Evolutionary conservation across 2,888 invertebrate species (phyloP), one percentile per base, ranked within the genome.

Genomic region (Hanleya hanleyi): DNA sequence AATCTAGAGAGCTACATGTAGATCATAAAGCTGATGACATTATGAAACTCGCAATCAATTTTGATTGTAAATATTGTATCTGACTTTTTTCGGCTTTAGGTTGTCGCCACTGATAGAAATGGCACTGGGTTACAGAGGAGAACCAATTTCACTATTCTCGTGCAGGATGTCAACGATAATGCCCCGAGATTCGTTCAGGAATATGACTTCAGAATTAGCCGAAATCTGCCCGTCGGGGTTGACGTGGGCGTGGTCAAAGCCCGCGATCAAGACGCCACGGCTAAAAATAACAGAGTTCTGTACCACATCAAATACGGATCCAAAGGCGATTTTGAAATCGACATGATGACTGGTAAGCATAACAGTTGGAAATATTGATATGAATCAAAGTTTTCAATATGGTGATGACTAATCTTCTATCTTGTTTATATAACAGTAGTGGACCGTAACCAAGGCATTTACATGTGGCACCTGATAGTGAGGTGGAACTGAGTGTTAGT

Each of bases 151-250:
- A 71, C 57, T 7, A 74, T 80, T n/a, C 35, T 47, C 5, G 66
- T 79, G 7, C 33, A 68, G 22, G 79, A 79, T 47, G 62, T 62
- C 5, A 79, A 79, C 41, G 79, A 79, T 69, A 75, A 79, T 41
- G 37, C 64, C 18, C 79, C 79, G 26, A 22, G 22, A 1, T 79
- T 79, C 51, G 36, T 29, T 7, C 37, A 73, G 15, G 38, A 69
- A 7, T 64, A 57, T 26, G n/a, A 47, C 12, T 75, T 76, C 41
- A 37, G 36, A 4, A 26, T 51, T 12, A 7, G 6, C 6, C n/a
- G 51, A 35, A 35, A 36, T 5, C 22, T 35, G 32, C 50, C 69
- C 4, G 47, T 67, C 1, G 70, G 69, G 12, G 57, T 41, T 6
- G 22, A 47, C 36, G 36, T 74, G 47, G 74, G 64, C 1, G n/a